Evolutionary conservation across 2,888 invertebrate species (phyloP).

Genomic region (Coenonympha arcania): DNA sequence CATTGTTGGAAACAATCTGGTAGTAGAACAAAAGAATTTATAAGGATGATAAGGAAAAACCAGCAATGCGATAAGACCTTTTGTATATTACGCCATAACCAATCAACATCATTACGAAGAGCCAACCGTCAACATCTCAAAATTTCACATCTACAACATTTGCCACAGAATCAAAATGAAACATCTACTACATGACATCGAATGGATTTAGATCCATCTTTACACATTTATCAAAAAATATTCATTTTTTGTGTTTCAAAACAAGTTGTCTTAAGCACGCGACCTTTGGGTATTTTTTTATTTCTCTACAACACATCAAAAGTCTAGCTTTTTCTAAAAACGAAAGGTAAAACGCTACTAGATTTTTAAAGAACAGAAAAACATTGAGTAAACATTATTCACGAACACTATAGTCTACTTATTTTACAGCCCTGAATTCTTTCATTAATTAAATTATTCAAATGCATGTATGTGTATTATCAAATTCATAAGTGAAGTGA

Average conservation of each 20-base stretch:
- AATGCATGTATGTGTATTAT: too few relatives aligned
- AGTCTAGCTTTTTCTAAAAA: constrained; percentile 60
- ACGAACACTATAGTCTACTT: constrained; percentile 46
- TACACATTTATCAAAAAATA: constrained; percentile 68
- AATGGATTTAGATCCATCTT: constrained; percentile 46
- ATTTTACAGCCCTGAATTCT: constrained; percentile 47
- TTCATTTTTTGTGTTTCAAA: constrained; percentile 55
- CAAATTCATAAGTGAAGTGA: not conserved
- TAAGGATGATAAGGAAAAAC: too few relatives aligned
- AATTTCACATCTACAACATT: constrained; percentile 20
- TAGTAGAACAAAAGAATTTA: too few relatives aligned
- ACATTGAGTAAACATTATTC: constrained; percentile 40
- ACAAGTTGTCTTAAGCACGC: constrained; percentile 46
- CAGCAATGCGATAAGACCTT: not conserved
- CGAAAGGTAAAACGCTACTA: constrained; percentile 45
- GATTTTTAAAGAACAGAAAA: constrained; percentile 38
- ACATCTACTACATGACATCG: constrained; percentile 38
- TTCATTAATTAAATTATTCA: not conserved
- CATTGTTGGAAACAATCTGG: too few relatives aligned
- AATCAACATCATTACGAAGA: constrained; percentile 15
- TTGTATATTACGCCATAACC: constrained; percentile 17
- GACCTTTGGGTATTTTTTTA: constrained; percentile 39
- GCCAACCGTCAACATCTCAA: constrained; percentile 18
- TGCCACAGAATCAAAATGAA: constrained; percentile 30
- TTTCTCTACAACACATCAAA: constrained; percentile 61